phyloP scores from a whole-genome alignment of 2,113 vertebrate species.

The Riparia riparia region DNA sequence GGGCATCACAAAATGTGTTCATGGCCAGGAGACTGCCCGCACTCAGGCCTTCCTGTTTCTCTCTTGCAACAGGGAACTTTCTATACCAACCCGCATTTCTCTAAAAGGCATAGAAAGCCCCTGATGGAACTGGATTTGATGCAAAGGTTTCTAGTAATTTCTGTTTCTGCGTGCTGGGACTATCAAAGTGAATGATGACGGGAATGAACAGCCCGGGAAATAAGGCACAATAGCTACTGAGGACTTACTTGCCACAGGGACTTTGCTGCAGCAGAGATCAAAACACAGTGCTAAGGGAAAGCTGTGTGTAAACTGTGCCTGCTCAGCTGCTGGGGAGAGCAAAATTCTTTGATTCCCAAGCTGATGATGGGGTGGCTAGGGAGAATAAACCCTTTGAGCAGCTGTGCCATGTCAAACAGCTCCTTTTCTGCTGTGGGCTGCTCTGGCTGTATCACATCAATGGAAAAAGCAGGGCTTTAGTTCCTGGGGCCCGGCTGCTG shows the following conservation, averaged over 20 bases:
- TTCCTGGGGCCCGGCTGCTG: neutral
- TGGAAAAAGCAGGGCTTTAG: neutral
- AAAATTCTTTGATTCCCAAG: neutral
- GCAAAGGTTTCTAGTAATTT: neutral
- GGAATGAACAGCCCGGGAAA: neutral
- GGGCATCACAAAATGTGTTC: neutral
- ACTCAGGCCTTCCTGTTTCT: neutral
- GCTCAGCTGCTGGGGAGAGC: neutral
- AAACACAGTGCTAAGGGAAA: neutral
- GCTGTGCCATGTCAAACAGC: neutral
- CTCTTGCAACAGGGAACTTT: accelerated
- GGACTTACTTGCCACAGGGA: neutral
- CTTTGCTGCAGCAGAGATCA: neutral
- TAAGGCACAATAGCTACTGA: neutral
- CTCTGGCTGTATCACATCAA: neutral
- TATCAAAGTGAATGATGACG: neutral
- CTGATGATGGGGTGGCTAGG: neutral
- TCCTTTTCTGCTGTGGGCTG: neutral
- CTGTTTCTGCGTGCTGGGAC: neutral
- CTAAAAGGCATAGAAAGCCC: neutral
- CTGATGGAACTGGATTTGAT: neutral
- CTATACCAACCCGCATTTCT: neutral
- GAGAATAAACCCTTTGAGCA: neutral
- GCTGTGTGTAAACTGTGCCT: neutral
- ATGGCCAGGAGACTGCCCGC: neutral